Evolutionary conservation across 2,888 invertebrate species (phyloP).

Genomic region (Drosophila algonquin): DNA sequence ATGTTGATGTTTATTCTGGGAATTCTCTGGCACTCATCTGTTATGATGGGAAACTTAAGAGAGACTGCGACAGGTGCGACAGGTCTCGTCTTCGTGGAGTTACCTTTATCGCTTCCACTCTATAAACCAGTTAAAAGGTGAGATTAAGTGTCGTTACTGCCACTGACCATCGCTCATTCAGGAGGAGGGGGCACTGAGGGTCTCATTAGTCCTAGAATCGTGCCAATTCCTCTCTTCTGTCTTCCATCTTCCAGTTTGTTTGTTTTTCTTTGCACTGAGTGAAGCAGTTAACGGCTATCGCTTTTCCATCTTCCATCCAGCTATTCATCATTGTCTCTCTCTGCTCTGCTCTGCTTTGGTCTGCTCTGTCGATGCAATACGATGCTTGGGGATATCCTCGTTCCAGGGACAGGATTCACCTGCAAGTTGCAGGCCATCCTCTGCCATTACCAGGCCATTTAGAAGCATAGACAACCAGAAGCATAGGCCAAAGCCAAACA

Average conservation of each 20-base stretch:
- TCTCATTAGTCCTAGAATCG: constrained; percentile 18
- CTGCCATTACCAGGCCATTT: constrained; percentile 33
- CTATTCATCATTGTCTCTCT: constrained; percentile 49
- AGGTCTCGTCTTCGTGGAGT: neutral
- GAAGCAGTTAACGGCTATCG: constrained; percentile 56
- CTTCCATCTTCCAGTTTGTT: neutral
- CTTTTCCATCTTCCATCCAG: constrained; percentile 34
- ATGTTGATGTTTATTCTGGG: neutral
- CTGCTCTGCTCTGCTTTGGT: neutral
- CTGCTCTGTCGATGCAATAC: neutral
- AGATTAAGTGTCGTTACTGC: constrained; percentile 2
- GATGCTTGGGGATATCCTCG: constrained; percentile 18
- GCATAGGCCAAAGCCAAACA: constrained; percentile 22
- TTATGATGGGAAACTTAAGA: neutral
- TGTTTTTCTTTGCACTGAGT: constrained; percentile 9
- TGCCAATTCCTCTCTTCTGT: constrained; percentile 17
- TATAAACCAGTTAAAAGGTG: neutral
- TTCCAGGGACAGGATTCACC: constrained; percentile 21
- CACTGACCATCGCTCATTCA: constrained; percentile 14
- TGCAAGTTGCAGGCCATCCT: constrained; percentile 18
- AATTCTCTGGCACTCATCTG: neutral
- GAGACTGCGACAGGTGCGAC: neutral
- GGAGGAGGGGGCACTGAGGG: neutral
- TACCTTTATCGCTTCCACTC: neutral
- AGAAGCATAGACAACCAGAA: constrained; percentile 8